Base-by-base conservation (phyloP, 2,113 vertebrate genomes). In the Pachycephala philippinensis region DNA sequence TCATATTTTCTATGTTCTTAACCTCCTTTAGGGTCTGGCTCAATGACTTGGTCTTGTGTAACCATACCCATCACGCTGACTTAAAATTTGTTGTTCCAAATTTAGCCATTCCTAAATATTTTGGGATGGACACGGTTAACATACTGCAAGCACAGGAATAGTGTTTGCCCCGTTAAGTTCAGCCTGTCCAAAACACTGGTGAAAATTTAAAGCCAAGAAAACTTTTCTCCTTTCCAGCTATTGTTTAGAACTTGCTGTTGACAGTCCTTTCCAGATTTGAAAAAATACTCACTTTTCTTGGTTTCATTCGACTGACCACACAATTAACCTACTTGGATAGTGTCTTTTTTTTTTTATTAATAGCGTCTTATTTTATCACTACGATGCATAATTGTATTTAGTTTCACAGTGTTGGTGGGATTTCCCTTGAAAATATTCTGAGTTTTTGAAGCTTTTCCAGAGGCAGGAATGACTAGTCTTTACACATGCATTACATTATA, bases 341-440 rank as follows among this genome's bases (percentile, higher is more conserved):
- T 77, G 63, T 77, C n/a, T 88, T 47, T 1, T 42, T 1, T 42
- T 1, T 90, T 93, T 90, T 39, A 84, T 92, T 94, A 92, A 94
- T 94, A 97, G 91, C 87, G 86, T 90, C 53, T 61, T 92, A 47
- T 91, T 92, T 95, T 93, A 84, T 80, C 76, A 77, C 37, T 69
- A 7, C 1, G 2, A 45, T 63, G 24, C 65, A 79, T 50, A 59
- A 66, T 90, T 92, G 61, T 80, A 60, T 72, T 90, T 86, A 35
- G 12, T 83, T 93, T 82, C 40, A 71, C 40, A n/a, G 3, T 5
- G 3, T 60, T 78, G 16, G 8, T 79, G 56, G 24, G 12, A 85
- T 87, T 75, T 71, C 17, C 15, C 63, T 79, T 85, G 57, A 87
- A 96, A 93, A 71, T 78, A 81, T 64, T 86, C 13, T 45, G 52